A percentile compares a stretch with the other conserved stretches of the same genome.
Conservation (phyloP, 2,888 invertebrate species). For the Hartigia nigra region DNA sequence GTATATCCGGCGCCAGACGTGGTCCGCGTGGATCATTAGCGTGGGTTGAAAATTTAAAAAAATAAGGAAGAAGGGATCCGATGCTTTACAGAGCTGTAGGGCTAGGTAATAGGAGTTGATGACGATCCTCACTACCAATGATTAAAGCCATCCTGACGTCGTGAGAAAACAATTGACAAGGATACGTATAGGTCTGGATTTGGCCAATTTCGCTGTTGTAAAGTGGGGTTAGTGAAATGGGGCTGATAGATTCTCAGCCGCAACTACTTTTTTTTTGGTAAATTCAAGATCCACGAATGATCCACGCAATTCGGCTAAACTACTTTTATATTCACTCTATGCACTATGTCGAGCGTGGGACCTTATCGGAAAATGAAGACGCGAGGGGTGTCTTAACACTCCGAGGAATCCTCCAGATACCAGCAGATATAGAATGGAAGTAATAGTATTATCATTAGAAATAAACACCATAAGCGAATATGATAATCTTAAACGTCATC, state of each 20-base stretch:
- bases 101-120: no score
- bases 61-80: not conserved
- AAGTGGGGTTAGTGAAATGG: not conserved
- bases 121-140: no score
- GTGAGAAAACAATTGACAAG: not conserved
- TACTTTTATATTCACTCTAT: not conserved
- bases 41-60: not conserved
- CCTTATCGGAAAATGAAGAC: slow-evolving; percentile 40
- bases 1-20: not conserved
- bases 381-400: slow-evolving; percentile 35
- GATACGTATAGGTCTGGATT: not conserved
- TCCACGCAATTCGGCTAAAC: not conserved
- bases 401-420: no score
- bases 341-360: slow-evolving; percentile 20
- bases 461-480: no score
- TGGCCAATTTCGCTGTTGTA: not conserved
- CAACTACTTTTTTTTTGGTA: not conserved
- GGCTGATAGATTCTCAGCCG: not conserved
- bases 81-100: not conserved
- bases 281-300: not conserved
- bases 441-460: no score
- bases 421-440: no score
- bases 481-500: not conserved
- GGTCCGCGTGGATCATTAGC: not conserved
- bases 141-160: not conserved